Percentiles rank a stretch among this genome's conserved stretches.
phyloP scores from a whole-genome alignment of 2,113 vertebrate species.

The Erythrolamprus reginae region DNA sequence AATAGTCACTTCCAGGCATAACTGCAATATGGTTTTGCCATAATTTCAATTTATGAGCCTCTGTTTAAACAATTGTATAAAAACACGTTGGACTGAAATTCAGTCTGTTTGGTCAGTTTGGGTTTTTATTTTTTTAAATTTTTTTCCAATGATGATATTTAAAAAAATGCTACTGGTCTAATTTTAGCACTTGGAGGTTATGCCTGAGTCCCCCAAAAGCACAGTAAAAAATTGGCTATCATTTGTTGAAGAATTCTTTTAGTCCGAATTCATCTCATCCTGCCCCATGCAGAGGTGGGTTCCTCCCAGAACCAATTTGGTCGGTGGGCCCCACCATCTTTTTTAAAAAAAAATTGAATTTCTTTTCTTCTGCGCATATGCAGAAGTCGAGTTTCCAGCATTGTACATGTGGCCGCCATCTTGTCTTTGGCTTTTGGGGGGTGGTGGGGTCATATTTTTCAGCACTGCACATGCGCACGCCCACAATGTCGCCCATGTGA shows the following conservation, averaged over 20 bases:
- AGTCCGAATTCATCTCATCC: not conserved
- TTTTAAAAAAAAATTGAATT: no score
- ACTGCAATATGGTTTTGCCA: slow-evolving; percentile 27
- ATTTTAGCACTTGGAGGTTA: slow-evolving; percentile 1
- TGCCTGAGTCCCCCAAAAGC: not conserved
- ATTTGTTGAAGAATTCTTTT: not conserved
- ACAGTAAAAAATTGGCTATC: not conserved
- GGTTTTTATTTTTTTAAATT: not conserved
- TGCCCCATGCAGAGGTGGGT: not conserved
- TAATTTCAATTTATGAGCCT: slow-evolving; percentile 40
- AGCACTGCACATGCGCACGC: no score
- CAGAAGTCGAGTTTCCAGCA: no score
- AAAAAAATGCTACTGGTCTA: not conserved
- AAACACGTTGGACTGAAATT: slow-evolving; percentile 29
- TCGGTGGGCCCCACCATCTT: no score
- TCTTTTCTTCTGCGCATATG: no score
- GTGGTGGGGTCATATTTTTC: no score
- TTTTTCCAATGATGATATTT: not conserved
- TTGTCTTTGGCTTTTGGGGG: no score
- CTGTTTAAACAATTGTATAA: slow-evolving; percentile 28
- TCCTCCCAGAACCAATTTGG: no score
- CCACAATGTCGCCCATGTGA: no score
- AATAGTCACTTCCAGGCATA: slow-evolving; percentile 14
- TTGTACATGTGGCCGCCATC: no score
- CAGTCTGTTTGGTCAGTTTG: slow-evolving; percentile 5